These are phyloP conservation scores for Semotilus atromaculatus DNA, from an alignment of 2,797 vertebrate species.

Conservation along the genomic window DNA sequence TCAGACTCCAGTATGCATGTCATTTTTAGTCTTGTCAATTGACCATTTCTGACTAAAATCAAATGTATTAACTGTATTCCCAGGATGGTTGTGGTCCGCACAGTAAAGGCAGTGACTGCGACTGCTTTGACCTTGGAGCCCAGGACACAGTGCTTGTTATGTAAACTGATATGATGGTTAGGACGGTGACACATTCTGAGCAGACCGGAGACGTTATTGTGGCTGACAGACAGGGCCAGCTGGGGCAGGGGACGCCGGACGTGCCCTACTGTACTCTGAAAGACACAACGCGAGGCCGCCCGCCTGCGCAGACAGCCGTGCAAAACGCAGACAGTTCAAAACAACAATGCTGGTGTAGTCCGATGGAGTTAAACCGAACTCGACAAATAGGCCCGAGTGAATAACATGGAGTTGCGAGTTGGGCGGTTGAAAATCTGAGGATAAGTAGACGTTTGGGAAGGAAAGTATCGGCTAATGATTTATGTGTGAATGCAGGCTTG, in stretches of 20 bases:
- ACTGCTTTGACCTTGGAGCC: slow-evolving; percentile 51
- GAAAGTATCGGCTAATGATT: slow-evolving; percentile 39
- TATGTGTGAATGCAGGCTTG: slow-evolving; percentile 45
- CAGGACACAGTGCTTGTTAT: slow-evolving; percentile 43
- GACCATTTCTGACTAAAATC: background rate
- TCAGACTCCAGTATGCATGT: background rate
- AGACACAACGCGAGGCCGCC: background rate
- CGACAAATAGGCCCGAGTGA: background rate
- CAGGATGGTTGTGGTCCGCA: slow-evolving; percentile 14
- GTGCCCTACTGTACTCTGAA: slow-evolving; percentile 49
- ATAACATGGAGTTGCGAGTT: slow-evolving; percentile 21
- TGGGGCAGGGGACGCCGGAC: slow-evolving; percentile 47
- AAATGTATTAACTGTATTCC: slow-evolving; percentile 34
- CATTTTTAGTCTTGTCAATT: background rate
- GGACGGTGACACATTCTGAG: slow-evolving; percentile 46
- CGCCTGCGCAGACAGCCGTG: slow-evolving; percentile 12
- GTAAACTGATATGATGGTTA: slow-evolving; percentile 58
- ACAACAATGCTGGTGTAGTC: background rate
- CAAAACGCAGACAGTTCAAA: slow-evolving; percentile 8
- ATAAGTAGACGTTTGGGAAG: slow-evolving; percentile 38
- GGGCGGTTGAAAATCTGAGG: slow-evolving; percentile 10
- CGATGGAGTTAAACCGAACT: background rate
- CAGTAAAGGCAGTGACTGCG: slow-evolving; percentile 27
- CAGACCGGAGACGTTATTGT: slow-evolving; percentile 36
- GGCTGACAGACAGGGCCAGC: slow-evolving; percentile 55